phyloP scores from a whole-genome alignment of 2,113 vertebrate genomes.

The Pseudorasbora parva region DNA sequence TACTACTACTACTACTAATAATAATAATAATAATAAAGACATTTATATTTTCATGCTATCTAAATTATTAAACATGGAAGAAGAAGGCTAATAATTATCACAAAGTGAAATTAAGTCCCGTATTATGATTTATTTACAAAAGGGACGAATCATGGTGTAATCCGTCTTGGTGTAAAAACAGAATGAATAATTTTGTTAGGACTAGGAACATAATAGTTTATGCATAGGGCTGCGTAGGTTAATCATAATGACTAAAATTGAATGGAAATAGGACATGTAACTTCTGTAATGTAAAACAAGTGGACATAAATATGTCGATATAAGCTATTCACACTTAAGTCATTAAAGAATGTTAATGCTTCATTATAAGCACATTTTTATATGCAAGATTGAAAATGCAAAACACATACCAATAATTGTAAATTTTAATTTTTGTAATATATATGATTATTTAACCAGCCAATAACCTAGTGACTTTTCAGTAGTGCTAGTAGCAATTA shows the following conservation, averaged over 20 bases:
- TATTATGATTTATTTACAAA: neutral
- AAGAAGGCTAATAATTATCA: neutral
- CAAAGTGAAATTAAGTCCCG: neutral
- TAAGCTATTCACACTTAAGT: neutral
- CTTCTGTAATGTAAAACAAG: neutral
- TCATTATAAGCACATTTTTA: neutral
- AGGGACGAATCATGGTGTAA: neutral
- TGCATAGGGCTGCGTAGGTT: too few species aligned
- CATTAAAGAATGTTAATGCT: neutral
- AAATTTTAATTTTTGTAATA: neutral
- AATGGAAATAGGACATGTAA: neutral
- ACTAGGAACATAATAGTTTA: neutral
- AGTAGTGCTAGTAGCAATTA: neutral
- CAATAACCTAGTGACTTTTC: neutral
- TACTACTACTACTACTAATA: too few species aligned
- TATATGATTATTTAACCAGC: neutral
- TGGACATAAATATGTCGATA: neutral
- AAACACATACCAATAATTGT: neutral
- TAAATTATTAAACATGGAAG: neutral
- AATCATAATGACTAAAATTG: neutral
- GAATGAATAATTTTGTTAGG: neutral
- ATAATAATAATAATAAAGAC: neutral
- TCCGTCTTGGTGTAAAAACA: neutral
- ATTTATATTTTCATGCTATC: neutral
- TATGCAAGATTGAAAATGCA: neutral